Conservation (phyloP, 1,140 invertebrate species). For the Helicoverpa zea region DNA sequence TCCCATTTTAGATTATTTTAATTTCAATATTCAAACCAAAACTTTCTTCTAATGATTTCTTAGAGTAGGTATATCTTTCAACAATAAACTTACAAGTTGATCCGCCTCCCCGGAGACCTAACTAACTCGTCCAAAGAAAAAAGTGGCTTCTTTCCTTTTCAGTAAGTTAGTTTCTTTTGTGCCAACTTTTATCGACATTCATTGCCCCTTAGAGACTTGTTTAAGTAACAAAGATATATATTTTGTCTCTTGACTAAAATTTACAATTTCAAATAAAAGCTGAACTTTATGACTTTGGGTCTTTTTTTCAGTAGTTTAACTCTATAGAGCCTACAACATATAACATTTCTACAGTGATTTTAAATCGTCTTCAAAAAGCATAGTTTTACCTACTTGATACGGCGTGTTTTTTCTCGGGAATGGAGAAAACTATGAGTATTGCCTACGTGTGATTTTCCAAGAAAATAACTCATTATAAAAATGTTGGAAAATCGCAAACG, state of each 20-base stretch:
- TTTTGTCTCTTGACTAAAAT: neutral
- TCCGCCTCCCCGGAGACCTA: neutral
- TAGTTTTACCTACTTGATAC: too few species aligned
- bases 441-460: too few species aligned
- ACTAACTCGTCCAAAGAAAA: constrained; percentile 13
- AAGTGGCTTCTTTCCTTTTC: constrained; percentile 7
- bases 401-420: too few species aligned
- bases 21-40: neutral
- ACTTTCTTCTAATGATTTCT: neutral
- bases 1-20: neutral
- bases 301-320: neutral
- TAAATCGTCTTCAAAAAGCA: too few species aligned
- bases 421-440: too few species aligned
- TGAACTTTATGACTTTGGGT: neutral
- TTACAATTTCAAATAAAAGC: neutral
- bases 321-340: too few species aligned
- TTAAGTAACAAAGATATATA: constrained; percentile 31
- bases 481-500: too few species aligned
- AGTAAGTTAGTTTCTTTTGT: constrained; percentile 12
- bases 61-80: neutral
- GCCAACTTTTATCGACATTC: constrained; percentile 30
- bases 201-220: constrained; percentile 26
- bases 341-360: too few species aligned
- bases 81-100: constrained; percentile 4
- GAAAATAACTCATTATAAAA: too few species aligned